Conservation (phyloP, 2,113 vertebrate genomes). For the Dromiciops gliroides region DNA sequence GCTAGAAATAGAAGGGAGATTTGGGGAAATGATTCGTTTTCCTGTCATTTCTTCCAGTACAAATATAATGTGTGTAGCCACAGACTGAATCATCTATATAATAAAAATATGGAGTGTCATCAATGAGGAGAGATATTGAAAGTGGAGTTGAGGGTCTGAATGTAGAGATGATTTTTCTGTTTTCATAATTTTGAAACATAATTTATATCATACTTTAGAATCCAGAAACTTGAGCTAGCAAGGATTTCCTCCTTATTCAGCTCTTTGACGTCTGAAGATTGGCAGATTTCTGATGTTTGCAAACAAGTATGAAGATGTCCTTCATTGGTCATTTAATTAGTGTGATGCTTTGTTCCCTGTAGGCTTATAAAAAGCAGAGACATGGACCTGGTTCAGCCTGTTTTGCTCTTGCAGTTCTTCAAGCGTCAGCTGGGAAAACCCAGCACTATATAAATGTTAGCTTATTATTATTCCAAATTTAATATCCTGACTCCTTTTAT, state of each 20-base stretch:
- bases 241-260: not conserved
- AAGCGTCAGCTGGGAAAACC: not conserved
- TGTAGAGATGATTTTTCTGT: not conserved
- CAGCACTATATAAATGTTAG: not conserved
- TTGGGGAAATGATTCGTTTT: not conserved
- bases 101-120: not conserved
- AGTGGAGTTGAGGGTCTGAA: not conserved
- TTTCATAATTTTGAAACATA: not conserved
- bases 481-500: not conserved
- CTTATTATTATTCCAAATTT: not conserved
- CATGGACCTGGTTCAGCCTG: not conserved
- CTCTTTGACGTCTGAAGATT: not conserved
- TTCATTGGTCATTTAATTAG: not conserved
- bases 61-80: not conserved
- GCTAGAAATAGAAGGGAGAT: not conserved
- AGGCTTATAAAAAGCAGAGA: not conserved
- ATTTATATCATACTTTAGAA: not conserved
- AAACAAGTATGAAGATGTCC: not conserved
- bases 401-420: not conserved
- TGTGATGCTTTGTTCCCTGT: not conserved
- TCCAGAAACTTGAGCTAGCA: not conserved
- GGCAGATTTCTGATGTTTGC: not conserved
- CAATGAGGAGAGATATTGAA: not conserved
- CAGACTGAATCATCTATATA: not conserved
- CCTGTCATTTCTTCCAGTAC: not conserved